These are phyloP conservation scores for Diorhabda carinulata DNA, from an alignment of 1,140 invertebrate genomes.

Conservation along the genomic window DNA sequence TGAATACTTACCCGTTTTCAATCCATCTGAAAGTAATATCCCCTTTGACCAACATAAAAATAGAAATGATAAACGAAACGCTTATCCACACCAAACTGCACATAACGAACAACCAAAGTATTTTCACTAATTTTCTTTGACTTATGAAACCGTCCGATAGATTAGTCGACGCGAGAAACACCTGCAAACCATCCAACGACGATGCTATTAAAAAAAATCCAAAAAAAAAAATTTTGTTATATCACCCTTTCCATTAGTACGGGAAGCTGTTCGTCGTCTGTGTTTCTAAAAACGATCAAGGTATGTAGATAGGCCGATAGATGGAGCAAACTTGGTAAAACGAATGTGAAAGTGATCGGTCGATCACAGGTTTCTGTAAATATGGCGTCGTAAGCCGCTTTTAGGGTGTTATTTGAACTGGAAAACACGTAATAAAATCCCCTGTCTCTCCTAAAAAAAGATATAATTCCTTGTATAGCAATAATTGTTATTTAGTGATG, in stretches of 20 bases:
- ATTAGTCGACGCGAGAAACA: conserved; percentile 64
- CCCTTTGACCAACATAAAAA: conserved; percentile 61
- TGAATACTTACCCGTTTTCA: conserved; percentile 48
- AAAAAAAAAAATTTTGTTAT: conserved; percentile 12
- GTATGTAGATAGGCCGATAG: conserved; percentile 73
- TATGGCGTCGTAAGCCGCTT: conserved; percentile 50
- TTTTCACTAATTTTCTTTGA: conserved; percentile 63
- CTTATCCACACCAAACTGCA: conserved; percentile 64
- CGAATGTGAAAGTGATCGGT: conserved; percentile 69
- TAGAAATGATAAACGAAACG: conserved; percentile 61
- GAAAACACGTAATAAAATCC: conserved; percentile 60
- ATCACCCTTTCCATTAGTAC: conserved; percentile 80
- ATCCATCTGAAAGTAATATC: conserved; percentile 63
- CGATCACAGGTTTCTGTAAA: conserved; percentile 59
- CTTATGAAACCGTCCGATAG: conserved; percentile 58
- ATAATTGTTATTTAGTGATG: no score
- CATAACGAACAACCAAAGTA: conserved; percentile 67
- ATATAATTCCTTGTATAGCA: no score
- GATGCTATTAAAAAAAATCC: no score
- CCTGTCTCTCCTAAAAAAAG: conserved; percentile 67
- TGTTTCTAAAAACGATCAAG: conserved; percentile 71
- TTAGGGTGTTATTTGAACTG: background rate
- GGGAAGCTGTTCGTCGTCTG: conserved; percentile 82
- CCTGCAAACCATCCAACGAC: conserved; percentile 43
- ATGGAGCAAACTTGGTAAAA: conserved; percentile 74